phyloP scores from a whole-genome alignment of 1,140 invertebrate species.

The Cyclargus thomasi region DNA sequence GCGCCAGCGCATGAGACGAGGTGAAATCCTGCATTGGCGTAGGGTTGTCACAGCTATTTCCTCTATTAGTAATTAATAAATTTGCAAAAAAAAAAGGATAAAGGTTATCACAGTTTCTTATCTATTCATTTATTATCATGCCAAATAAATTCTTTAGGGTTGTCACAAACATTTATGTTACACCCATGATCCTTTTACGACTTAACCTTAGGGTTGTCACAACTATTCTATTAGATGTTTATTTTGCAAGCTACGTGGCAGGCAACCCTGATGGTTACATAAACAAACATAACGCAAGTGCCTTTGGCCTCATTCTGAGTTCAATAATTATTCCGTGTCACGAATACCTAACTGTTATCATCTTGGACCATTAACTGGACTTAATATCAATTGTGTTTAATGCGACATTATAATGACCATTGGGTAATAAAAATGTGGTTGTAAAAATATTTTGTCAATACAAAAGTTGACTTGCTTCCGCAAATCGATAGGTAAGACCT shows the following conservation, averaged over 20 bases:
- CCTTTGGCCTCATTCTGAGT: conserved; percentile 35
- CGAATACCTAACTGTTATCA: conserved; percentile 12
- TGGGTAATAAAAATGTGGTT: background rate
- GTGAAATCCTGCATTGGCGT: conserved; percentile 23
- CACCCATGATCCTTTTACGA: no score
- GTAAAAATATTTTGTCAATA: no score
- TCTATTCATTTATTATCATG: no score
- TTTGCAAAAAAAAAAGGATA: no score
- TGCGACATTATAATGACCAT: background rate
- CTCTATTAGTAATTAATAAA: no score
- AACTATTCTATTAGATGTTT: no score
- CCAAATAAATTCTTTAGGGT: no score
- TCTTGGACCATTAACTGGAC: background rate
- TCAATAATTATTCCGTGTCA: conserved; percentile 31
- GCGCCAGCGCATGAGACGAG: conserved; percentile 11
- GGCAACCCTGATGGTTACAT: conserved; percentile 25
- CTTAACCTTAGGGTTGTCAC: no score
- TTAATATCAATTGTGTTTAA: background rate
- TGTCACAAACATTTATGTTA: no score
- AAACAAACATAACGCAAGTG: conserved; percentile 33
- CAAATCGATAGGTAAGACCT: no score
- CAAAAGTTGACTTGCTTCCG: no score
- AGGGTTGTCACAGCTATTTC: background rate
- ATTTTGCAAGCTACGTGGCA: conserved; percentile 10
- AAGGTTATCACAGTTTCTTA: no score